Percentiles rank a stretch among this genome's conserved stretches.
phyloP scores from a whole-genome alignment of 1,140 invertebrate species.

The Panulirus ornatus region DNA sequence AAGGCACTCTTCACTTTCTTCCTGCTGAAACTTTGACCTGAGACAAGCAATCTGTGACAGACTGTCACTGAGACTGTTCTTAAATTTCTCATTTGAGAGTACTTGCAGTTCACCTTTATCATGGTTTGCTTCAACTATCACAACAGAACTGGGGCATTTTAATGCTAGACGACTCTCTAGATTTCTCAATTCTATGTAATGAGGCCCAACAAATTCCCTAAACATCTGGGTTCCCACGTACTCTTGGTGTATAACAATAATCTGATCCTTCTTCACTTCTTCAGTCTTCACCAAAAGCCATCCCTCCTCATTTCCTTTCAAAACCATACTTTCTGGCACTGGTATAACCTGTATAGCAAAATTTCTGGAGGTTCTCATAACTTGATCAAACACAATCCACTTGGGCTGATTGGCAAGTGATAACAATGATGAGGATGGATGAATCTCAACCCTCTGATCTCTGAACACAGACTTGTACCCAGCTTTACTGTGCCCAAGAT shows the following conservation, averaged over 20 bases:
- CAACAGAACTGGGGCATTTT: not conserved
- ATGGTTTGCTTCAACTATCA: conserved; percentile 22
- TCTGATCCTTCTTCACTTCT: conserved; percentile 28
- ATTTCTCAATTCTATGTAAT: conserved; percentile 8
- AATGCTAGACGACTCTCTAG: not conserved
- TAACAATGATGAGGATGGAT: conserved; percentile 22
- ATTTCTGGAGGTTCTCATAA: conserved; percentile 44
- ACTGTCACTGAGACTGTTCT: not conserved
- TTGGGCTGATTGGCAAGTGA: conserved; percentile 27
- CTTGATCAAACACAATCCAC: conserved; percentile 53
- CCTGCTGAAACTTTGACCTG: conserved; percentile 10
- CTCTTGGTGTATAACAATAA: conserved; percentile 18
- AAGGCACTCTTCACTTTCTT: conserved; percentile 44
- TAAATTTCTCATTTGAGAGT: not conserved
- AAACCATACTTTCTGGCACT: not conserved
- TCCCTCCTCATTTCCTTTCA: conserved; percentile 25
- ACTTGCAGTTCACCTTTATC: conserved; percentile 34
- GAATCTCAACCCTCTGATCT: conserved; percentile 39
- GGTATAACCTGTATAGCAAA: conserved; percentile 48
- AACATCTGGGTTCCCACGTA: conserved; percentile 34
- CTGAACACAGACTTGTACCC: conserved; percentile 31
- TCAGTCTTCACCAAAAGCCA: conserved; percentile 38
- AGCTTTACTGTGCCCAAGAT: conserved; percentile 39
- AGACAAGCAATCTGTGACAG: conserved; percentile 21
- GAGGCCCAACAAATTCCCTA: conserved; percentile 38